Evolutionary conservation across 2,113 vertebrate genomes (phyloP).

Genomic region (Rallus limicola): DNA sequence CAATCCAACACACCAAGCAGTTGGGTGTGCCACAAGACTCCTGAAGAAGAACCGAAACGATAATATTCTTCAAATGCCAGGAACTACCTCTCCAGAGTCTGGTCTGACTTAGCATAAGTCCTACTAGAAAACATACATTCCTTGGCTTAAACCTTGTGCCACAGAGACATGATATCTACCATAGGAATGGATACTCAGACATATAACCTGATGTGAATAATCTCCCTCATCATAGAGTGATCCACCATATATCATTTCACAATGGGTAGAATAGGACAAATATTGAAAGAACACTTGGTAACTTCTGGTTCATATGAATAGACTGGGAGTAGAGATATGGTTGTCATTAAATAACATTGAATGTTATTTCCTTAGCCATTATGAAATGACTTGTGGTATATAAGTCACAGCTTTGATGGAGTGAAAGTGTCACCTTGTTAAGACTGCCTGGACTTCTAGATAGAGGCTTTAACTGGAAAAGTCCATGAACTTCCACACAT

Average conservation of each 20-base stretch:
- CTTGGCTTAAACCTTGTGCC: background rate
- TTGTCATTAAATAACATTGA: background rate
- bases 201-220: background rate
- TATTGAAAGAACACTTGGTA: background rate
- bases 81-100: background rate
- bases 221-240: rapidly evolving
- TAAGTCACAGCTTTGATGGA: background rate
- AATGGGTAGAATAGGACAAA: background rate
- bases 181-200: background rate
- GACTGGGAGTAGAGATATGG: background rate
- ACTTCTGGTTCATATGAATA: background rate
- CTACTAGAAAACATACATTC: background rate
- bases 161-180: background rate
- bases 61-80: background rate
- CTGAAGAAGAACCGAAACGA: background rate
- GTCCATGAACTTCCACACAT: background rate
- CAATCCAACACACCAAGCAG: background rate
- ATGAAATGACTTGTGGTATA: background rate
- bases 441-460: background rate
- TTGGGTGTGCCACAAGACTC: background rate
- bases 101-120: background rate
- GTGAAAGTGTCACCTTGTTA: background rate
- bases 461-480: background rate
- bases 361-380: background rate
- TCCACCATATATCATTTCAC: background rate